Evolutionary conservation across 2,797 vertebrate genomes (phyloP).

Genomic region (Mormyrus proboscirostris): DNA sequence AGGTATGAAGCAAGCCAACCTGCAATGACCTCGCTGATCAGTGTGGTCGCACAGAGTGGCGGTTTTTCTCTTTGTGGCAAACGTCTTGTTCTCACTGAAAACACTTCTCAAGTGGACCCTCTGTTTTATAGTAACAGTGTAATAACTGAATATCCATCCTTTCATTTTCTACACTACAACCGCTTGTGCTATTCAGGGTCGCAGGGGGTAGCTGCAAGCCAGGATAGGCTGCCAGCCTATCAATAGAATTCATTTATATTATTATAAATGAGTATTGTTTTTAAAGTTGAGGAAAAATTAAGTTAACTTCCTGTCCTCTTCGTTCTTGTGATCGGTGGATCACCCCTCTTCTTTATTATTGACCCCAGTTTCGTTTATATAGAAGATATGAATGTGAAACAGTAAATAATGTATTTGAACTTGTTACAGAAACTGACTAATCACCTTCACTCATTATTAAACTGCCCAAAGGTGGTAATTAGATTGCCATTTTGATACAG

Average conservation of each 20-base stretch:
- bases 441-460: neutral
- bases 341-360: neutral
- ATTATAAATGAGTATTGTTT: neutral
- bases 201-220: neutral
- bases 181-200: neutral
- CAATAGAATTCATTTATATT: neutral
- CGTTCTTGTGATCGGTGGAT: neutral
- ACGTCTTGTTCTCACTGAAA: neutral
- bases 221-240: neutral
- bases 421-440: neutral
- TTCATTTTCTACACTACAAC: neutral
- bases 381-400: neutral
- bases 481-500: neutral
- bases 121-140: neutral
- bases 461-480: neutral
- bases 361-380: neutral
- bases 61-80: neutral
- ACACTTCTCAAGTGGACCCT: neutral
- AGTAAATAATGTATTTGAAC: neutral
- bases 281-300: neutral
- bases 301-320: neutral
- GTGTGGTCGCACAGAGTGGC: neutral
- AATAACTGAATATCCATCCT: neutral
- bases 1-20: neutral
- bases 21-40: neutral